These are phyloP conservation scores for Dromas ardeola DNA, from an alignment of 2,113 vertebrate species.

Conservation along the genomic window DNA sequence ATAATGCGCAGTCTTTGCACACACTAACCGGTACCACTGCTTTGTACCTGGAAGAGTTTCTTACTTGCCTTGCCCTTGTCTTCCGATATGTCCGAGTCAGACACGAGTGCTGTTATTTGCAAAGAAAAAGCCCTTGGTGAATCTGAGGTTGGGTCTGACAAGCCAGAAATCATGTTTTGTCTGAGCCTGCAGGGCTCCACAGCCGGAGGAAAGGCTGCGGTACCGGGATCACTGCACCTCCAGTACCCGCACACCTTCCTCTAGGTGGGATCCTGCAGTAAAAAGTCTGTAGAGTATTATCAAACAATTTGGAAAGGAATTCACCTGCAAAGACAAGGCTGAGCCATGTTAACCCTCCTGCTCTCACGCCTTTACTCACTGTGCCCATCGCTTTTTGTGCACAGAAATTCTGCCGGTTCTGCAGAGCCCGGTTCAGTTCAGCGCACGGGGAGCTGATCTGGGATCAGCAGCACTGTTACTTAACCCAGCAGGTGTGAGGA, in stretches of 20 bases:
- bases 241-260: background rate
- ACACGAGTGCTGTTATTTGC: fast-evolving
- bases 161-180: background rate
- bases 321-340: background rate
- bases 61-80: background rate
- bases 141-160: background rate
- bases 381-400: fast-evolving
- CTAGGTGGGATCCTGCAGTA: fast-evolving
- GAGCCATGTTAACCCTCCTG: background rate
- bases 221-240: fast-evolving
- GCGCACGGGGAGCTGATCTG: background rate
- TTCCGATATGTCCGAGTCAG: fast-evolving
- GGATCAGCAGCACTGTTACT: background rate
- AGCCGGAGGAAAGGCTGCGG: background rate
- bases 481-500: background rate
- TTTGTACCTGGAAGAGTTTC: background rate
- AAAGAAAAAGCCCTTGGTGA: background rate
- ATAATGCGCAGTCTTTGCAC: too few relatives aligned
- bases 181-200: background rate
- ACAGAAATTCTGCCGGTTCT: background rate
- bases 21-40: background rate
- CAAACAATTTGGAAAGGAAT: background rate
- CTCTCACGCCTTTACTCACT: background rate
- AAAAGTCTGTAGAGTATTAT: background rate
- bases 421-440: background rate